These are phyloP conservation scores for Napeogenes inachia DNA, from an alignment of 2,888 invertebrate genomes.

Conservation along the genomic window DNA sequence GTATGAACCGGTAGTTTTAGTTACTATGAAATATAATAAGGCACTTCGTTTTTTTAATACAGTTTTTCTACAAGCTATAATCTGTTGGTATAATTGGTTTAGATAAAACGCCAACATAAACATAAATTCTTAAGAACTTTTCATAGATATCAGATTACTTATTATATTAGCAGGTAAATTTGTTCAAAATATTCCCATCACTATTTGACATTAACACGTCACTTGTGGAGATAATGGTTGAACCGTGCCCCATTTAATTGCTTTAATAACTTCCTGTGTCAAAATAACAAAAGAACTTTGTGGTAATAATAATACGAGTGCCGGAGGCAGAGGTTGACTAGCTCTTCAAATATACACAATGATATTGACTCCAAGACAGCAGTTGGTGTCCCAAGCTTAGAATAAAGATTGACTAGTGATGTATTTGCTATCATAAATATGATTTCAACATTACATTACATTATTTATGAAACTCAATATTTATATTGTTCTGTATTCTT, in stretches of 20 bases:
- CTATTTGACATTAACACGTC: constrained; percentile 73
- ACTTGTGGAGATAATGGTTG: constrained; percentile 73
- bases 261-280: constrained; percentile 79
- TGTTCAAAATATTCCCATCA: constrained; percentile 43
- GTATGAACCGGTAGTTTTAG: background rate
- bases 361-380: too few species aligned
- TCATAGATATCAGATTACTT: background rate
- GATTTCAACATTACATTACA: too few species aligned
- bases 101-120: too few species aligned
- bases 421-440: too few species aligned
- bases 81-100: too few species aligned
- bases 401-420: background rate
- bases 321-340: constrained; percentile 23
- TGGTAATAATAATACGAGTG: constrained; percentile 27
- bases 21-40: too few species aligned
- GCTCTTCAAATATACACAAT: constrained; percentile 12
- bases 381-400: too few species aligned
- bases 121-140: too few species aligned
- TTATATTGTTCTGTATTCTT: too few species aligned
- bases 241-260: constrained; percentile 75
- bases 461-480: too few species aligned
- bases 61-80: too few species aligned
- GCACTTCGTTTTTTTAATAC: too few species aligned
- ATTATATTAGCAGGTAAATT: background rate
- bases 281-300: constrained; percentile 74